Base-by-base conservation (phyloP, 2,888 invertebrate genomes). In the Anagyrus pseudococci region DNA sequence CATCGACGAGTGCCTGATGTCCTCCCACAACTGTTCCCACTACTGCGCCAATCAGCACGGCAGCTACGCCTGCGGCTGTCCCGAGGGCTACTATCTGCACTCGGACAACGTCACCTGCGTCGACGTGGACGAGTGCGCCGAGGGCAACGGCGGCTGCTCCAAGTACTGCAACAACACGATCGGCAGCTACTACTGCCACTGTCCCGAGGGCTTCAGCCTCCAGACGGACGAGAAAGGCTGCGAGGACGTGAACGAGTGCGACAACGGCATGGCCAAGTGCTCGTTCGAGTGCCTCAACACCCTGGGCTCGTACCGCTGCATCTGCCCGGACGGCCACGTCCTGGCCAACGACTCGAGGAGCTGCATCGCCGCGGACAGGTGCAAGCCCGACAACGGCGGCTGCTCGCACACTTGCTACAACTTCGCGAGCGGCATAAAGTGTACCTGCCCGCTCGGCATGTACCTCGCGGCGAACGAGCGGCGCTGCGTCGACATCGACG, bases 371-470 rank as follows among this genome's bases (percentile, higher is more conserved):
- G 71, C 47, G 49, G 19, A 69, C 74, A 62, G 71, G 71, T 78
- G 80, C 26, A 62, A 78, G 46, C 40, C 57, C 4, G 43, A 64
- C 3, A 81, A 81, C 37, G 82, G 82, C 1, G 82, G 80, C 0
- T 73, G 73, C 29, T 66, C 70, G 2, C 67, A 71, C 19, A 17
- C n/a, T 2, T 73, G 83, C 62, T 70, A 70, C 1, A 77, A 79
- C 57, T 62, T 64, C 3, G 69, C 67, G 4, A 73, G 73, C 15
- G 71, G 69, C 59, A 77, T 69, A 62, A 72, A 76, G 40, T 88
- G 88, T 72, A 78, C 81, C 2, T 88, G 88, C 73, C 84, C 83
- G n/a, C 68, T 75, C 7, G 87, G 83, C 2, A 84, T 82, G 69
- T 10, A 4, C 0, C 57, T 75, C 0, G 82, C 81, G 4, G 77